Percentiles rank a stretch among this genome's conserved stretches.
Conservation (phyloP, 2,113 vertebrate genomes). For the Acrocephalus kingi region DNA sequence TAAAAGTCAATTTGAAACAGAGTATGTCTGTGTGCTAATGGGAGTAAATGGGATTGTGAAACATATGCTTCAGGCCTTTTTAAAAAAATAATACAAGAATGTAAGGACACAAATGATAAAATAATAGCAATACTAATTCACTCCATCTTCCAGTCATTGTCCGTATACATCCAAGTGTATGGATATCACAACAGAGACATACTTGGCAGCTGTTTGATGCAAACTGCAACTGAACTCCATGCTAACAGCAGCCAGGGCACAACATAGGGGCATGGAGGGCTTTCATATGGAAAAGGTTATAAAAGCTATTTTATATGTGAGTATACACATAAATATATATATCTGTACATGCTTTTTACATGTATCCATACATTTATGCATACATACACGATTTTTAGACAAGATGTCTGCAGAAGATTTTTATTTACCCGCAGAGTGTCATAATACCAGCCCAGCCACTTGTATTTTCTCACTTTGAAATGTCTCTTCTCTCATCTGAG, state of each 20-base stretch:
- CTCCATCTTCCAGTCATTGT: not conserved
- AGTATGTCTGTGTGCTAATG: not conserved
- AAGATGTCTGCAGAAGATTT: not conserved
- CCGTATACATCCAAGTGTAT: not conserved
- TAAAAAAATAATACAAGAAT: not conserved
- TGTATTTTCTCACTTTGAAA: not conserved
- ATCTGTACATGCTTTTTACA: too few species aligned
- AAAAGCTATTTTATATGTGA: not conserved
- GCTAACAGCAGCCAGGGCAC: not conserved
- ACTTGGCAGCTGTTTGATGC: not conserved
- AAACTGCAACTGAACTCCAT: not conserved
- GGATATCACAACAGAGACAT: not conserved
- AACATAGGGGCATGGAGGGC: not conserved
- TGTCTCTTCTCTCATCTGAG: not conserved
- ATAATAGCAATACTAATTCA: not conserved
- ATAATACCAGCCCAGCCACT: not conserved
- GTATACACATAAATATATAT: not conserved
- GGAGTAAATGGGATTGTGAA: constrained; percentile 25
- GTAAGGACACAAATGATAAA: not conserved
- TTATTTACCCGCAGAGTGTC: not conserved
- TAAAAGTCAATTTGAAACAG: constrained; percentile 40
- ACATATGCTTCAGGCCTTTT: not conserved
- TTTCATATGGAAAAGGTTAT: not conserved
- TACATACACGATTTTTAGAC: not conserved
- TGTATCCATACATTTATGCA: too few species aligned